A percentile compares a stretch with the other conserved stretches of the same genome.
These are phyloP conservation scores for Mustelus asterias DNA, from an alignment of 2,113 vertebrate genomes.

Conservation along the genomic window DNA sequence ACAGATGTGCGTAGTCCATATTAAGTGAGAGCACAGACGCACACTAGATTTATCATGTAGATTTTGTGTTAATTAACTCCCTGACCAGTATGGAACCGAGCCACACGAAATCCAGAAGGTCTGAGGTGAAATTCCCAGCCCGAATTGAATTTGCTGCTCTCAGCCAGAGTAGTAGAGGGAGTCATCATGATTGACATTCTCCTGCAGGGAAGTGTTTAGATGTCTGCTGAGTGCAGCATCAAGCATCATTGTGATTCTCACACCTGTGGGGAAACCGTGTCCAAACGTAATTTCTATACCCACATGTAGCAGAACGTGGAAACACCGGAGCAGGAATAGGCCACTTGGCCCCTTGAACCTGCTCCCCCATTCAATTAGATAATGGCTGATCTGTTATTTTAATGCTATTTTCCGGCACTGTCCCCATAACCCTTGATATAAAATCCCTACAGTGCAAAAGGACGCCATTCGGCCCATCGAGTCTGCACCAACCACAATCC, in stretches of 20 bases:
- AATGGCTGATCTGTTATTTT: no score
- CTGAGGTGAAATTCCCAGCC: not conserved
- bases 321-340: no score
- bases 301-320: not conserved
- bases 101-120: not conserved
- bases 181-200: not conserved
- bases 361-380: no score
- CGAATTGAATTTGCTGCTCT: not conserved
- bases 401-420: no score
- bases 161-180: not conserved
- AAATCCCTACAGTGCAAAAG: no score
- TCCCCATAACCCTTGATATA: no score
- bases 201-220: not conserved
- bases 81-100: not conserved
- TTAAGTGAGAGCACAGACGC: not conserved
- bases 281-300: not conserved
- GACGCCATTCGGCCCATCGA: no score
- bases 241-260: not conserved
- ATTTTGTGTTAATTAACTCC: constrained; percentile 26
- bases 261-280: not conserved
- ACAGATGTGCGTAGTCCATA: not conserved
- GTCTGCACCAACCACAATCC: no score
- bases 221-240: no score
- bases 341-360: no score
- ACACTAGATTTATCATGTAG: not conserved